Percentiles rank a stretch among this genome's conserved stretches.
These are phyloP conservation scores for Apis dorsata DNA, from an alignment of 1,140 invertebrate genomes.

Conservation along the genomic window DNA sequence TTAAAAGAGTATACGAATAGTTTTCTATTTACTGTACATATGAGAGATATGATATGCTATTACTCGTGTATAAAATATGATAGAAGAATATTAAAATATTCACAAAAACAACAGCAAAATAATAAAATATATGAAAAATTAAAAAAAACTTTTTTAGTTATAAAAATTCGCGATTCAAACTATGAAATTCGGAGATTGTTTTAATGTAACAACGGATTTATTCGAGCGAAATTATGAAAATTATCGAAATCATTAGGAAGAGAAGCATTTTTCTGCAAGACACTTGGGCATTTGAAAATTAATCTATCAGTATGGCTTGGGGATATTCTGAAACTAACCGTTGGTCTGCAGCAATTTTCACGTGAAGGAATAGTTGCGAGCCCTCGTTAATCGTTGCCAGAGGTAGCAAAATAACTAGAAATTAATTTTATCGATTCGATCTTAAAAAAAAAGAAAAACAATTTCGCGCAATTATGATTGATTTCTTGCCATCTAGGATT, in stretches of 20 bases:
- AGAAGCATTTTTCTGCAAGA: background rate
- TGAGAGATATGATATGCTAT: no score
- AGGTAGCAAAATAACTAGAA: constrained; percentile 64
- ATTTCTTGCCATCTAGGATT: constrained; percentile 26
- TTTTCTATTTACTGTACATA: no score
- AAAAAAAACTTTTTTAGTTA: background rate
- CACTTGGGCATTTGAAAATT: constrained; percentile 29
- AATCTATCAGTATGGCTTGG: constrained; percentile 25
- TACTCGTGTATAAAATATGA: no score
- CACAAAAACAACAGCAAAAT: background rate
- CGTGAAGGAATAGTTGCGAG: background rate
- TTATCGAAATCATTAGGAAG: background rate
- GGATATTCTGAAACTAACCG: constrained; percentile 46
- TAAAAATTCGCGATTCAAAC: background rate
- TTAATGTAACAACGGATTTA: background rate
- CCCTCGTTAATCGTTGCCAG: constrained; percentile 60
- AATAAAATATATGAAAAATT: background rate
- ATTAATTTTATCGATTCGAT: constrained; percentile 55
- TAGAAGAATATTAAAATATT: no score
- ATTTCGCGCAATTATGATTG: constrained; percentile 45
- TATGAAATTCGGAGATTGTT: no score
- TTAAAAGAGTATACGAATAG: no score
- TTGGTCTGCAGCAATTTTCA: constrained; percentile 37
- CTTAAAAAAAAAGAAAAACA: constrained; percentile 52
- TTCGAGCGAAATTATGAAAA: background rate